Evolutionary conservation across 2,113 vertebrate genomes (phyloP).

Genomic region (Dermatemys mawii): DNA sequence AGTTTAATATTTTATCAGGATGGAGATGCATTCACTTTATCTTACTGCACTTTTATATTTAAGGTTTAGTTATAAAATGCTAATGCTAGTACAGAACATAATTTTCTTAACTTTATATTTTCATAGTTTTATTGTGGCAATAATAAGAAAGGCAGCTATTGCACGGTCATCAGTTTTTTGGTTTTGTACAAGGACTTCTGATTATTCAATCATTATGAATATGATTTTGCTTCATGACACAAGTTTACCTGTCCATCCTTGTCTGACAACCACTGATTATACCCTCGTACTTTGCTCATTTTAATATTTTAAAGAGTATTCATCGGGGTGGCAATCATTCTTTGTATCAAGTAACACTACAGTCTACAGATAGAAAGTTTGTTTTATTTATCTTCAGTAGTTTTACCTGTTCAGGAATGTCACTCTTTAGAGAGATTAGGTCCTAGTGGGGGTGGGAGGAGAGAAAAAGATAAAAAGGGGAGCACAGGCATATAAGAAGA

Average conservation of each 20-base stretch:
- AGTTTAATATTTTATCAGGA: not conserved
- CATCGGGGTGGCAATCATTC: conserved; percentile 63
- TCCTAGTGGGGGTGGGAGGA: not conserved
- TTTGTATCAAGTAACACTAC: conserved; percentile 55
- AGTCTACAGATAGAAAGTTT: not conserved
- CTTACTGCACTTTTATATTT: not conserved
- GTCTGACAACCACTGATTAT: conserved; percentile 60
- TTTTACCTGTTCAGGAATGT: not conserved
- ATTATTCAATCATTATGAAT: conserved; percentile 46
- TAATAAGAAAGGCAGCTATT: not conserved
- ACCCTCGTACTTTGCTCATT: conserved; percentile 53
- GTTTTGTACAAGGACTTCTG: conserved; percentile 43
- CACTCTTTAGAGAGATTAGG: not conserved
- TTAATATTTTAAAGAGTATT: conserved; percentile 68
- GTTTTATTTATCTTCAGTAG: not conserved
- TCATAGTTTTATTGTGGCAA: not conserved
- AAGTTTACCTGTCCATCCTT: not conserved
- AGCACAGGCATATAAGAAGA: not conserved
- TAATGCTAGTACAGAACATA: not conserved
- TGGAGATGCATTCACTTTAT: not conserved
- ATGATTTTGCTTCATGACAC: not conserved
- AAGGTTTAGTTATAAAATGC: not conserved
- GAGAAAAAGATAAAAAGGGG: not conserved
- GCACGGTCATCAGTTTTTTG: not conserved
- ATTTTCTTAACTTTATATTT: not conserved